Base-by-base conservation (phyloP, 2,888 invertebrate species). In the Eupeodes latifasciatus region DNA sequence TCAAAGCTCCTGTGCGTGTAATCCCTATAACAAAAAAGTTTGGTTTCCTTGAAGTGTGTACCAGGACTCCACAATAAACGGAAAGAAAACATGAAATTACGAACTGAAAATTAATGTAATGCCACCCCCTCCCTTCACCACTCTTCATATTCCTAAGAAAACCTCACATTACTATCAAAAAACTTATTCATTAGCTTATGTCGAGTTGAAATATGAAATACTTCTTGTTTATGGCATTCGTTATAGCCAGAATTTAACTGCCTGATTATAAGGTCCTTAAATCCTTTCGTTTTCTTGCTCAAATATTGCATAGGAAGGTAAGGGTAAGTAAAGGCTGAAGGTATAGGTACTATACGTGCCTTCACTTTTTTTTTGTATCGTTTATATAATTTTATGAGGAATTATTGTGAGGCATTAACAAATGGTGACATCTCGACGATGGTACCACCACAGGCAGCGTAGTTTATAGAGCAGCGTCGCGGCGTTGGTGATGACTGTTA, bases 181-280 rank as follows among this genome's bases (percentile, higher is more conserved):
- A 84, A 75, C 66, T 88, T 88, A 88, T 88, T 85, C 88, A 85
- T 88, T 88, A 84, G 84, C 71, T 64, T 34, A 59, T 86, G 66
- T 44, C 78, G 61, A 62, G 71, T 53, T 64, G 44, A 55, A 34
- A 44, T 59, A 49, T 64, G 44, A 55, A 34, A 44, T 59, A 49
- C 86, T 82, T 64, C 85, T 85, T 85, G 85, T 88, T 88, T 88
- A 88, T 62, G 88, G 75, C 88, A 81, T 88, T 88, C 81, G 85
- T 78, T 83, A 72, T 87, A 77, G 74, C 59, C 59, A 59, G 88
- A 88, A 88, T 88, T 88, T 88, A 88, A 88, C 88, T 78, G 85
- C 88, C 85, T 88, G 85, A 88, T 88, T 88, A 88, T 88, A 81
- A 88, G 88, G 88, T 88, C 88, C 88, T 88, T 88, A 88, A 88